Percentiles rank a stretch among this genome's conserved stretches.
Evolutionary conservation across 2,888 invertebrate species (phyloP).

Genomic region (Busseola fusca): DNA sequence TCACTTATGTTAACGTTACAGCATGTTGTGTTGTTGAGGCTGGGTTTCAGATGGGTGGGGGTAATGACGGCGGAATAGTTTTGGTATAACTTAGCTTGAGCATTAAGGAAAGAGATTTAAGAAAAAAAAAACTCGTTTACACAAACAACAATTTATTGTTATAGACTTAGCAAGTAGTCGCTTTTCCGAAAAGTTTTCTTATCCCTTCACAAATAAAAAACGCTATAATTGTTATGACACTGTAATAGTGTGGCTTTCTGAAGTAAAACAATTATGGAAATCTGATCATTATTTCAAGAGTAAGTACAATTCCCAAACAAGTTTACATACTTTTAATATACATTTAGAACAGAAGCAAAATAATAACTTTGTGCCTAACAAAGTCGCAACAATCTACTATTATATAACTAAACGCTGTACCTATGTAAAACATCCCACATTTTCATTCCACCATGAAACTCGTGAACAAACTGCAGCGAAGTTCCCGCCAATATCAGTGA

Average conservation of each 20-base stretch:
- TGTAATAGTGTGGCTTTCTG: background rate
- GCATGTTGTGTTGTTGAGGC: constrained; percentile 43
- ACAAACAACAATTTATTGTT: background rate
- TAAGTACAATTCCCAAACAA: background rate
- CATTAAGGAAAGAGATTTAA: background rate
- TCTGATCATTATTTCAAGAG: background rate
- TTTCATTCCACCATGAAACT: constrained; percentile 33
- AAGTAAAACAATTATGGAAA: background rate
- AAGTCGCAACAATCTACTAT: background rate
- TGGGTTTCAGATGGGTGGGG: constrained; percentile 38
- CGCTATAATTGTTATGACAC: background rate
- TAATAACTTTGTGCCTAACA: background rate
- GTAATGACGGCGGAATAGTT: constrained; percentile 15
- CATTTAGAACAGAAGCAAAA: background rate
- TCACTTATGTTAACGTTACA: constrained; percentile 54
- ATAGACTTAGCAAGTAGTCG: background rate
- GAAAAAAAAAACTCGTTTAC: background rate
- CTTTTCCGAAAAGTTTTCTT: background rate
- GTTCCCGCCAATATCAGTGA: constrained; percentile 55
- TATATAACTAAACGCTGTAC: background rate
- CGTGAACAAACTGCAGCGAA: constrained; percentile 47
- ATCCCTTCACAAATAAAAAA: background rate
- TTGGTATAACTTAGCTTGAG: background rate
- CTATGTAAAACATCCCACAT: constrained; percentile 29
- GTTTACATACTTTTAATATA: background rate